Evolutionary conservation across 2,113 vertebrate species (phyloP).

Genomic region (Hemicordylus capensis): DNA sequence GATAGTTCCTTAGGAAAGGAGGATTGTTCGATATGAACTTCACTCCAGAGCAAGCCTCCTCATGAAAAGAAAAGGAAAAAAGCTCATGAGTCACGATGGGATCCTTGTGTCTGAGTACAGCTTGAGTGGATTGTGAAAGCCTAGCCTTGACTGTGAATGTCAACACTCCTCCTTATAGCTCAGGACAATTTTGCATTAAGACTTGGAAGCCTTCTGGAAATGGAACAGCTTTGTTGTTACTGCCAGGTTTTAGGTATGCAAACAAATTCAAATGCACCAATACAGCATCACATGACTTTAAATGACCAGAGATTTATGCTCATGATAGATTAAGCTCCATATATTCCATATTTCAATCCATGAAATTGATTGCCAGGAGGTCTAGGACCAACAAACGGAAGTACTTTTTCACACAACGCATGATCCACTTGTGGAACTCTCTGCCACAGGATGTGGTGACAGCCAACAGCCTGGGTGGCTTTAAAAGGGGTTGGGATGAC

Average conservation of each 20-base stretch:
- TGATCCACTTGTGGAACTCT: too few species aligned
- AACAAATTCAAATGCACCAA: background rate
- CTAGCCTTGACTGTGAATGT: constrained; percentile 18
- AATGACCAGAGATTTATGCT: background rate
- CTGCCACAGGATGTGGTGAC: too few species aligned
- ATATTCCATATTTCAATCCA: too few species aligned
- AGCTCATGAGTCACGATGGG: constrained; percentile 47
- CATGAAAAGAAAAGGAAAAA: constrained; percentile 41
- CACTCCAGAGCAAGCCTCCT: constrained; percentile 4
- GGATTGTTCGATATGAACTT: background rate
- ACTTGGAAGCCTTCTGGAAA: constrained; percentile 10
- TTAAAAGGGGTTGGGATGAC: too few species aligned
- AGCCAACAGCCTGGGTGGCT: too few species aligned
- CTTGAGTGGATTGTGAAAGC: constrained; percentile 28
- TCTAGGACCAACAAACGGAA: too few species aligned
- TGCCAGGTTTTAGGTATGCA: constrained; percentile 5
- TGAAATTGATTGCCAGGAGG: too few species aligned
- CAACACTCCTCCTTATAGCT: constrained; percentile 16
- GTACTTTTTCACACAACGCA: too few species aligned
- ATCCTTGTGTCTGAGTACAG: constrained; percentile 36
- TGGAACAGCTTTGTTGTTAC: background rate
- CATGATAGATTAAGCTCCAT: too few species aligned
- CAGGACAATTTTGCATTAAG: background rate
- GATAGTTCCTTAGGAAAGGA: background rate
- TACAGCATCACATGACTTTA: too few species aligned